These are phyloP conservation scores for Pogonomyrmex californicus DNA, from an alignment of 1,140 invertebrate species.

Conservation along the genomic window DNA sequence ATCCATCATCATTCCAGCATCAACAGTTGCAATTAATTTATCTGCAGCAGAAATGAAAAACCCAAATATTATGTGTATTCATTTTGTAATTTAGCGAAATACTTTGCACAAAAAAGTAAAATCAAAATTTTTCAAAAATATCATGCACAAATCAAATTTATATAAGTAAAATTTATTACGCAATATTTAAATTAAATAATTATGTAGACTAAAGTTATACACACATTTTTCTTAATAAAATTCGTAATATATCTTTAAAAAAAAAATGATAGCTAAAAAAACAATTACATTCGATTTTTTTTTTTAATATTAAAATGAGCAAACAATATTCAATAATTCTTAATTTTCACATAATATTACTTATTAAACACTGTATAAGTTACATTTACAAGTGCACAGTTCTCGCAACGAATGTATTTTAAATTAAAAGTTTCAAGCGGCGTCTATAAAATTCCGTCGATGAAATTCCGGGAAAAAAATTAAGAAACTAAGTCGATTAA, in stretches of 20 bases:
- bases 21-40: background rate
- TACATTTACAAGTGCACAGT: background rate
- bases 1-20: background rate
- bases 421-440: constrained; percentile 37
- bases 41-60: background rate
- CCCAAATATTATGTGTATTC: background rate
- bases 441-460: constrained; percentile 12
- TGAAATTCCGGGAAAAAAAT: constrained; percentile 9
- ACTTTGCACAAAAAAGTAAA: background rate
- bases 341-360: background rate
- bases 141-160: background rate
- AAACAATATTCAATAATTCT: background rate
- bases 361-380: constrained; percentile 9
- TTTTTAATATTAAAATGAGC: background rate
- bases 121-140: background rate
- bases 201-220: background rate
- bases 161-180: background rate
- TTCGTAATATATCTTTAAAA: background rate
- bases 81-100: background rate
- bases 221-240: background rate
- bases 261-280: background rate
- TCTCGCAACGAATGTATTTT: background rate
- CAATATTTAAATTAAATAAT: background rate
- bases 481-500: constrained; percentile 35
- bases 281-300: too few relatives aligned